phyloP scores from a whole-genome alignment of 2,888 invertebrate species.

The Lasioglossum marginatum region DNA sequence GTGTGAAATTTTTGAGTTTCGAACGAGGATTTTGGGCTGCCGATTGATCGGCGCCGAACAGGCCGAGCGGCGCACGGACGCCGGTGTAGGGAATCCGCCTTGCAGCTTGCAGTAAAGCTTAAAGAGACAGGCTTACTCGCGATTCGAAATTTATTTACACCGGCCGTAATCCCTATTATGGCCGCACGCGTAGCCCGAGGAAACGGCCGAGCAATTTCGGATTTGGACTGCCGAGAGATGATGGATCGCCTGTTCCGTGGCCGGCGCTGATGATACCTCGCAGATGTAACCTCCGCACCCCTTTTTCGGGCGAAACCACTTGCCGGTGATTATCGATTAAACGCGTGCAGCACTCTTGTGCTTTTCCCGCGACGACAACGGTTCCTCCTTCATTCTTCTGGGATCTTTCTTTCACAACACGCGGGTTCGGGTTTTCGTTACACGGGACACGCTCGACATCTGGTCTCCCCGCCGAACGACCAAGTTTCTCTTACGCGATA shows the following conservation, averaged over 20 bases:
- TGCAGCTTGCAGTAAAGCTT: constrained; percentile 30
- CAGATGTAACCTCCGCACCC: constrained; percentile 82
- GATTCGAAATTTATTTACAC: constrained; percentile 69
- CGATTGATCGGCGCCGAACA: neutral
- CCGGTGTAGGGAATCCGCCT: neutral
- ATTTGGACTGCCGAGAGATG: constrained; percentile 82
- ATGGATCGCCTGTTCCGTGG: constrained; percentile 83
- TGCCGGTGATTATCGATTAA: constrained; percentile 83
- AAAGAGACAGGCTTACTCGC: constrained; percentile 52
- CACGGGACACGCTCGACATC: constrained; percentile 53
- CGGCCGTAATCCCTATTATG: constrained; percentile 79
- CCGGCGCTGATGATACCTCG: constrained; percentile 81
- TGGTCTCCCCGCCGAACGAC: constrained; percentile 19
- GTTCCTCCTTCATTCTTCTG: neutral
- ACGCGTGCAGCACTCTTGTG: constrained; percentile 74
- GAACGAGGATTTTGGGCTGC: neutral
- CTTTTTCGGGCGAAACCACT: constrained; percentile 79
- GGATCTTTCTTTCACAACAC: constrained; percentile 24
- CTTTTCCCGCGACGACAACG: constrained; percentile 25
- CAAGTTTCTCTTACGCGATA: constrained; percentile 12
- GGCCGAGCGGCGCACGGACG: neutral
- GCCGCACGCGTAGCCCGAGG: constrained; percentile 76
- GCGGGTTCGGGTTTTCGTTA: neutral
- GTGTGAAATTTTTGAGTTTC: too few relatives aligned
- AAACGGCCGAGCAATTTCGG: constrained; percentile 72